Percentiles rank a stretch among this genome's conserved stretches.
Evolutionary conservation across 2,888 invertebrate genomes (phyloP).

Genomic region (Amiota communis): DNA sequence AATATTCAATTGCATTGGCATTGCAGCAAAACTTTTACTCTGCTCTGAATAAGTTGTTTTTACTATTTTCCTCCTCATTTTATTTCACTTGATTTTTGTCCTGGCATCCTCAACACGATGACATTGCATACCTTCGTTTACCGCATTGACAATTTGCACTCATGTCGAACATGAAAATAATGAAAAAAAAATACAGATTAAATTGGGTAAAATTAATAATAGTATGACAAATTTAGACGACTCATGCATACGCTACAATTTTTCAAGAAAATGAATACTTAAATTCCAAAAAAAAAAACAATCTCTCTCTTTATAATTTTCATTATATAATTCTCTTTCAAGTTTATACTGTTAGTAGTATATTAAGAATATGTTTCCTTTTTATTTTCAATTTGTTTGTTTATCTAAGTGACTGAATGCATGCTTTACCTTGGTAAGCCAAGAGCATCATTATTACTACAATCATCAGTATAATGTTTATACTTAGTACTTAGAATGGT

Average conservation of each 20-base stretch:
- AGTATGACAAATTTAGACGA: slow-evolving; percentile 28
- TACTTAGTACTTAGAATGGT: not conserved
- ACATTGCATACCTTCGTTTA: slow-evolving; percentile 34
- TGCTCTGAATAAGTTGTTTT: slow-evolving; percentile 3
- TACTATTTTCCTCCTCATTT: not conserved
- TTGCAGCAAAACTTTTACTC: slow-evolving; percentile 10
- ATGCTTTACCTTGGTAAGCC: not conserved
- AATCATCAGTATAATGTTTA: slow-evolving; percentile 5
- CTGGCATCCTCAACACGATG: not conserved
- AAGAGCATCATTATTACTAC: slow-evolving; percentile 23
- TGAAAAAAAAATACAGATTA: slow-evolving; percentile 57
- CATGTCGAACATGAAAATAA: slow-evolving; percentile 69
- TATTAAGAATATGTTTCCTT: not conserved
- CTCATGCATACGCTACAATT: slow-evolving; percentile 55
- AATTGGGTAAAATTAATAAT: too few relatives aligned
- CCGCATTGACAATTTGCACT: slow-evolving; percentile 57
- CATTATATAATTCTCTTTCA: not conserved
- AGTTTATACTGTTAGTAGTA: not conserved
- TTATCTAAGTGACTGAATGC: not conserved
- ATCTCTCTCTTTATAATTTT: too few relatives aligned
- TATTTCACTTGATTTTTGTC: not conserved
- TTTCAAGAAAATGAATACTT: slow-evolving; percentile 9
- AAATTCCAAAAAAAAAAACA: too few relatives aligned
- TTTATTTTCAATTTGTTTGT: not conserved
- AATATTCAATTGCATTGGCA: not conserved